Evolutionary conservation across 1,140 invertebrate genomes (phyloP), one percentile per base, ranked within the genome.

Genomic region (Drosophila teissieri): DNA sequence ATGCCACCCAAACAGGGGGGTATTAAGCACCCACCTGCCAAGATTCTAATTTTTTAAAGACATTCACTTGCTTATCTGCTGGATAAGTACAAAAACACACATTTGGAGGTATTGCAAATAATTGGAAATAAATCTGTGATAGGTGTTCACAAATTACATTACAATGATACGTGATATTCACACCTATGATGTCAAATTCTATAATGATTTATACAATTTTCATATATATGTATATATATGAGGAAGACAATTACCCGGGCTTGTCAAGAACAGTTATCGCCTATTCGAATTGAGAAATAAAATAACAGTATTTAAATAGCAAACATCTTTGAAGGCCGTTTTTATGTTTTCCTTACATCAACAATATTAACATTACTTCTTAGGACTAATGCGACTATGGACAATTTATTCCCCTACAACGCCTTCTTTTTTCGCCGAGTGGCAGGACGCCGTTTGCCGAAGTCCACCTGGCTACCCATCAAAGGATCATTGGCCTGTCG

Each of bases 401-500:
- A 40, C 36, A 19, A 11, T 1, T 10, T 24, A 1, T 6, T 17
- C 6, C 19, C 19, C 39, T 27, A 76, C 2, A 75, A 53, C 4
- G 40, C 22, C 52, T 76, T 39, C 7, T 76, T 75, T 53, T 73
- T 82, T 7, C 75, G 70, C 12, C 62, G 74, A 1, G 24, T 37
- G 1, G 45, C 46, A 3, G 34, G 44, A 7, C 78, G 65, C 24
- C 78, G 80, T 27, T 86, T 91, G 44, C 77, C 78, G 51, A 80
- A 91, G 52, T 92, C 89, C 15, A 92, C 73, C 56, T 91, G 75
- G 39, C 83, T 89, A 57, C 80, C 73, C 79, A 93, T 90, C 39
- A 92, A 56, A 1, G 91, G 93, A 89, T 92, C 91, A 17, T 89
- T 89, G 70, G 80, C 91, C 37, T 92, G 79, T 17, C 83, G 73